These are phyloP conservation scores for Pseudolycoriella hygida DNA, from an alignment of 2,888 invertebrate genomes.

Conservation along the genomic window DNA sequence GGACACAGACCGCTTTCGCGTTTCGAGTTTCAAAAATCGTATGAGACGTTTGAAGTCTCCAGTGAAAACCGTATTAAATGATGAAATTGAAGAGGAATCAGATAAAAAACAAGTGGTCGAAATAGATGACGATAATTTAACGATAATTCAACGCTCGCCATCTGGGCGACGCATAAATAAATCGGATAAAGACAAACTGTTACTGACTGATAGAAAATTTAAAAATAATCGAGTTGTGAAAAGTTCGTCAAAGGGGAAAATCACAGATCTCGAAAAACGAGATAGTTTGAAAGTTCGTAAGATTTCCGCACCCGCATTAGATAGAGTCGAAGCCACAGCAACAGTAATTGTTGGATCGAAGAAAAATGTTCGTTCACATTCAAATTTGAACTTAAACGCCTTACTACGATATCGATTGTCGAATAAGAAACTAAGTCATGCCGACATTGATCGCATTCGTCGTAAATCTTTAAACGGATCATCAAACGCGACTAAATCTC, in stretches of 20 bases:
- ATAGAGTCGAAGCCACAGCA: conserved; percentile 6
- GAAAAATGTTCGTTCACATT: conserved; percentile 14
- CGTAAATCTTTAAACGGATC: conserved; percentile 20
- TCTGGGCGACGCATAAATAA: conserved; percentile 1
- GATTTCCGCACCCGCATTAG: conserved; percentile 15
- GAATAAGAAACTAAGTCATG: conserved; percentile 14
- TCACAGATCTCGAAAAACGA: conserved; percentile 17
- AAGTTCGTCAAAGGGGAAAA: conserved; percentile 23
- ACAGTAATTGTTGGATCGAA: conserved; percentile 6
- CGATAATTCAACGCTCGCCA: conserved; percentile 1
- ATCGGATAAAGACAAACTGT: conserved; percentile 18
- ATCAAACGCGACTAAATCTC: conserved; percentile 12
- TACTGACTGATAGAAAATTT: conserved; percentile 23
- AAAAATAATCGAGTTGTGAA: conserved; percentile 24
- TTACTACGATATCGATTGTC: conserved; percentile 19
- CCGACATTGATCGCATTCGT: conserved; percentile 20
- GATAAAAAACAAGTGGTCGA: too few relatives aligned
- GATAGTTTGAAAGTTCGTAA: conserved; percentile 18
- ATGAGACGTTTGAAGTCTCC: conserved; percentile 15
- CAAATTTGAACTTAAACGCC: conserved; percentile 21
- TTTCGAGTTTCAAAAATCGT: conserved; percentile 15
- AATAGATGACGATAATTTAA: background rate
- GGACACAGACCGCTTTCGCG: conserved; percentile 13
- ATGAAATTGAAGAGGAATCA: too few relatives aligned
- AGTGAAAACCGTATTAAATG: conserved; percentile 5